Evolutionary conservation across 2,888 invertebrate genomes (phyloP).

Genomic region (Lottia scabra): DNA sequence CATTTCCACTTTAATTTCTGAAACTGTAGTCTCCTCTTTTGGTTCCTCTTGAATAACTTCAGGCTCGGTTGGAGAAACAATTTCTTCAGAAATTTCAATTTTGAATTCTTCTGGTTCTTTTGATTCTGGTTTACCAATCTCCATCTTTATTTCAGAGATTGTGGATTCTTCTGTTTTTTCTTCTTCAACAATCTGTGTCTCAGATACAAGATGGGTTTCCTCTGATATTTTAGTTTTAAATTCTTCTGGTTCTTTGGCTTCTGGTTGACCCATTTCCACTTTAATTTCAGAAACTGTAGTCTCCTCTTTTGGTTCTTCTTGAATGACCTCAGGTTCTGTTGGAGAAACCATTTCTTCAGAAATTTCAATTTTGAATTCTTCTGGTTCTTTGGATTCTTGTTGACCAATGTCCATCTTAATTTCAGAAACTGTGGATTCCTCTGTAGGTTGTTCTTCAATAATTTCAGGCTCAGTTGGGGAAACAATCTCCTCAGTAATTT

Average conservation of each 20-base stretch:
- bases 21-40: slow-evolving; percentile 19
- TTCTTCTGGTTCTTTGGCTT: slow-evolving; percentile 16
- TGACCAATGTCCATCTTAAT: slow-evolving; percentile 31
- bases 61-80: slow-evolving; percentile 6
- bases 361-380: slow-evolving; percentile 23
- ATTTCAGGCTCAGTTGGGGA: slow-evolving; percentile 26
- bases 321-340: neutral
- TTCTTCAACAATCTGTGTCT: slow-evolving; percentile 15
- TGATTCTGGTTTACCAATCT: slow-evolving; percentile 22
- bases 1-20: slow-evolving; percentile 17
- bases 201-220: slow-evolving; percentile 6
- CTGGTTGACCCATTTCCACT: slow-evolving; percentile 13
- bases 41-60: slow-evolving; percentile 10
- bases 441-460: slow-evolving; percentile 22
- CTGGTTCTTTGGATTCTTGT: slow-evolving; percentile 22
- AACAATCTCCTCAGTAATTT: slow-evolving; percentile 30
- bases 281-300: slow-evolving; percentile 22
- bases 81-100: slow-evolving; percentile 19
- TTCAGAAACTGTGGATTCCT: slow-evolving; percentile 28
- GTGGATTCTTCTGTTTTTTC: slow-evolving; percentile 17
- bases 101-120: slow-evolving; percentile 24
- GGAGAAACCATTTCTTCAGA: slow-evolving; percentile 21
- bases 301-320: slow-evolving; percentile 16
- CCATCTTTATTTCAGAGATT: slow-evolving; percentile 20
- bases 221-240: slow-evolving; percentile 16